A percentile compares a stretch with the other conserved stretches of the same genome.
These are phyloP conservation scores for Thunnus maccoyii DNA, from an alignment of 2,113 vertebrate genomes.

Conservation along the genomic window DNA sequence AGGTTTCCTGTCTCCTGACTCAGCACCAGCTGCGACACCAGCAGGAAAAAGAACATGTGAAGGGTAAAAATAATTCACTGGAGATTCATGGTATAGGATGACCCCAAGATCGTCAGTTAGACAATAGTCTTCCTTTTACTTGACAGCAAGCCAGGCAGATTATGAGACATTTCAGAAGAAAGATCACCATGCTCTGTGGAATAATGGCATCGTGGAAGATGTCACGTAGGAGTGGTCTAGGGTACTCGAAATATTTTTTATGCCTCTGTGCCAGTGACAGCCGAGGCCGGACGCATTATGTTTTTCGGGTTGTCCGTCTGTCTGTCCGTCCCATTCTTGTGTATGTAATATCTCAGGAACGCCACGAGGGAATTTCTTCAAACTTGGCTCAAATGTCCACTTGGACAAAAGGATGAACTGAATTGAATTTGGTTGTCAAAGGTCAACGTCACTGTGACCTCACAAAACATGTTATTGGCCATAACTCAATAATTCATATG, in stretches of 20 bases:
- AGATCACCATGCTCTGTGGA: slow-evolving; percentile 15
- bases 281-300: too few species aligned
- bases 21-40: slow-evolving; percentile 79
- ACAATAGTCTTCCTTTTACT: slow-evolving; percentile 57
- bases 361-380: too few species aligned
- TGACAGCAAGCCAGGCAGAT: slow-evolving; percentile 37
- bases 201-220: slow-evolving; percentile 42
- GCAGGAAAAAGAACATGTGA: slow-evolving; percentile 69
- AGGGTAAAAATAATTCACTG: slow-evolving; percentile 69
- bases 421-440: too few species aligned
- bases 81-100: slow-evolving; percentile 65
- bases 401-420: too few species aligned
- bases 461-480: too few species aligned
- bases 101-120: slow-evolving; percentile 59
- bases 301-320: too few species aligned
- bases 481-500: too few species aligned
- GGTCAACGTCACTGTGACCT: too few species aligned
- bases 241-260: not conserved
- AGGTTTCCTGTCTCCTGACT: slow-evolving; percentile 81
- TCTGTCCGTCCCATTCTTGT: too few species aligned
- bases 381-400: too few species aligned
- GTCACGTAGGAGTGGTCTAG: slow-evolving; percentile 25
- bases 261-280: too few species aligned
- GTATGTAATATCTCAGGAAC: too few species aligned
- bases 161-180: slow-evolving; percentile 9